Conservation (phyloP, 1,140 invertebrate genomes). For the Berghia stephanieae region DNA sequence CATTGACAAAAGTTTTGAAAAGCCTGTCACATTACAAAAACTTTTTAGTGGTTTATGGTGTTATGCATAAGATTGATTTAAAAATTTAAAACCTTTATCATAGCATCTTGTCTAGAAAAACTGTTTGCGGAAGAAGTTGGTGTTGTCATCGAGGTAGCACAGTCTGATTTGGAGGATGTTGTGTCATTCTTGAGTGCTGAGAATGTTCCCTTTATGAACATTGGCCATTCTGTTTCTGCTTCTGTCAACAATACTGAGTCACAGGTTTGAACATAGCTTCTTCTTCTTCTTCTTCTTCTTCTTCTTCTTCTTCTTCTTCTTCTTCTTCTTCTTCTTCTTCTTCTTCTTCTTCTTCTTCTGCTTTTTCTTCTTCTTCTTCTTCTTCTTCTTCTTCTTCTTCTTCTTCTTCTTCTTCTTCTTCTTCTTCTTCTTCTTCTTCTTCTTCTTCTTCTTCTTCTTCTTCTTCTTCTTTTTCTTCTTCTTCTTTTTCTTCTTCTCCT, state of each 20-base stretch:
- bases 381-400: too few species aligned
- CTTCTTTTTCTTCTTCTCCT: too few species aligned
- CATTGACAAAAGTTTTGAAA: too few species aligned
- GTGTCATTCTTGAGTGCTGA: constrained; percentile 72
- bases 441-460: too few species aligned
- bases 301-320: background rate
- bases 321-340: background rate
- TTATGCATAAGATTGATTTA: background rate
- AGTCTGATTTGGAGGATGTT: constrained; percentile 71
- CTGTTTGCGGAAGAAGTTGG: constrained; percentile 93
- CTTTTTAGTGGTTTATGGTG: background rate
- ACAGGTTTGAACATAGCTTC: background rate
- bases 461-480: too few species aligned
- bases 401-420: too few species aligned
- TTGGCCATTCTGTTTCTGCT: constrained; percentile 72
- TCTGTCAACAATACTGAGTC: background rate
- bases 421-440: too few species aligned
- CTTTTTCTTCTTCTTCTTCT: background rate
- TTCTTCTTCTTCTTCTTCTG: background rate
- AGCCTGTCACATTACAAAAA: too few species aligned
- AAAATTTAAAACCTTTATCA: constrained; percentile 13
- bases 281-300: background rate
- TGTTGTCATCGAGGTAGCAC: constrained; percentile 85
- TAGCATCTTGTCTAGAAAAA: constrained; percentile 71
- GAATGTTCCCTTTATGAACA: constrained; percentile 75